A percentile compares a stretch with the other conserved stretches of the same genome.
Conservation (phyloP, 2,888 invertebrate genomes). For the Cataglyphis livida region DNA sequence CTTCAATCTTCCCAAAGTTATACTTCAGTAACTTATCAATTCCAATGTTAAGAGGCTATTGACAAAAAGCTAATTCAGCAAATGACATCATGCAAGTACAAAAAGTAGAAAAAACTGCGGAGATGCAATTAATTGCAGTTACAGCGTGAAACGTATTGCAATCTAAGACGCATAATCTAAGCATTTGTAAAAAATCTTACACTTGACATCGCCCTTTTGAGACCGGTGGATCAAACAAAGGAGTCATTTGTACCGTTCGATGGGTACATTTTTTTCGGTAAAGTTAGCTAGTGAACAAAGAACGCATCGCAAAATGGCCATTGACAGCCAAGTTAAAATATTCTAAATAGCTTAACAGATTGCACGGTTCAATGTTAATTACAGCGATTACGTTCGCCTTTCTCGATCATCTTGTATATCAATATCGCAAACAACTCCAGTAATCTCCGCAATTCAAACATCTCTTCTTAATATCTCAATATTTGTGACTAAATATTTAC, state of each 20-base stretch:
- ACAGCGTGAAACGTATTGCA: slow-evolving; percentile 27
- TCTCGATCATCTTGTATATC: slow-evolving; percentile 42
- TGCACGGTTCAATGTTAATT: slow-evolving; percentile 77
- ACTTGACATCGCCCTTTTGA: slow-evolving; percentile 17
- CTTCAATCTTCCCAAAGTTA: slow-evolving; percentile 60
- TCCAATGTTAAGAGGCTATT: slow-evolving; percentile 17
- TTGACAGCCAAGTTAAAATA: slow-evolving; percentile 72
- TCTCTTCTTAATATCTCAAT: slow-evolving; percentile 71
- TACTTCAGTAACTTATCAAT: slow-evolving; percentile 26
- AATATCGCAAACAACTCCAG: slow-evolving; percentile 49
- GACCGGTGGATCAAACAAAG: slow-evolving; percentile 62
- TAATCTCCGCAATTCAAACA: slow-evolving; percentile 55
- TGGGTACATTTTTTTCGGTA: slow-evolving; percentile 39
- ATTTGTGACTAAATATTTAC: slow-evolving; percentile 79
- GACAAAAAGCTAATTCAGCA: slow-evolving; percentile 10
- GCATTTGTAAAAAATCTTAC: slow-evolving; percentile 35
- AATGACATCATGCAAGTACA: slow-evolving; percentile 45
- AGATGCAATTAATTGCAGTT: slow-evolving; percentile 30
- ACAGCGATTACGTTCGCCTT: slow-evolving; percentile 62
- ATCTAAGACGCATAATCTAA: slow-evolving; percentile 46
- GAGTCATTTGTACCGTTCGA: slow-evolving; percentile 58
- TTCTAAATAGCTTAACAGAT: slow-evolving; percentile 77
- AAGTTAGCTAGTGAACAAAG: slow-evolving; percentile 65
- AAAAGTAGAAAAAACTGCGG: slow-evolving; percentile 50
- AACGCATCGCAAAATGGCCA: slow-evolving; percentile 71